Evolutionary conservation across 1,140 invertebrate genomes (phyloP).

Genomic region (Drosophila pseudoananassae): DNA sequence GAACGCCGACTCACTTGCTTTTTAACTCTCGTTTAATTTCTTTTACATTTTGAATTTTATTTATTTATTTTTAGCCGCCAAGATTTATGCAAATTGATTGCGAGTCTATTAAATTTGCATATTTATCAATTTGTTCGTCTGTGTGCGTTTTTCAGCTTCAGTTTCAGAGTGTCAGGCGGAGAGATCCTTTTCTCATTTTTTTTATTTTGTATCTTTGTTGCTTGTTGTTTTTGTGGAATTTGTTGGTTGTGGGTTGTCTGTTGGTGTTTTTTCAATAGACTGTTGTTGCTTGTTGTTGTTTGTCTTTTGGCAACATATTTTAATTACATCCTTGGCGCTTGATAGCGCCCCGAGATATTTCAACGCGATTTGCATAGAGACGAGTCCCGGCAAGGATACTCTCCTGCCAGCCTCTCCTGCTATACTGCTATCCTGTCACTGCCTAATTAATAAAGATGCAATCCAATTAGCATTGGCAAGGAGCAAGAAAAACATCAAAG

Average conservation of each 20-base stretch:
- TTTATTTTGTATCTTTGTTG: constrained; percentile 17
- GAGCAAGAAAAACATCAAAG: constrained; percentile 58
- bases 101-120: constrained; percentile 81
- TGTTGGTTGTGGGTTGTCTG: constrained; percentile 1
- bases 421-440: constrained; percentile 15
- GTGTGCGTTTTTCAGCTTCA: constrained; percentile 32
- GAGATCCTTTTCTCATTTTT: constrained; percentile 37
- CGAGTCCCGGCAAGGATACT: not conserved
- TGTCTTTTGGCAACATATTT: constrained; percentile 74
- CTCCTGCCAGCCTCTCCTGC: not conserved
- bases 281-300: constrained; percentile 41
- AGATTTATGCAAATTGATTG: constrained; percentile 78
- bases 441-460: constrained; percentile 77
- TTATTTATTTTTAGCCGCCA: constrained; percentile 63
- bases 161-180: constrained; percentile 1
- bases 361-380: constrained; percentile 60
- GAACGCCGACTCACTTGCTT: not conserved
- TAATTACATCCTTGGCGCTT: constrained; percentile 63
- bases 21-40: constrained; percentile 15
- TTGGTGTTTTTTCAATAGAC: constrained; percentile 2
- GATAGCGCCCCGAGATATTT: constrained; percentile 62
- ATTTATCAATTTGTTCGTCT: constrained; percentile 72
- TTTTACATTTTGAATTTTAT: constrained; percentile 54
- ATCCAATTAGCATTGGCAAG: constrained; percentile 61
- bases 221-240: constrained; percentile 26